Conservation (phyloP, 2,797 vertebrate species). For the Emydoidea blandingii region DNA sequence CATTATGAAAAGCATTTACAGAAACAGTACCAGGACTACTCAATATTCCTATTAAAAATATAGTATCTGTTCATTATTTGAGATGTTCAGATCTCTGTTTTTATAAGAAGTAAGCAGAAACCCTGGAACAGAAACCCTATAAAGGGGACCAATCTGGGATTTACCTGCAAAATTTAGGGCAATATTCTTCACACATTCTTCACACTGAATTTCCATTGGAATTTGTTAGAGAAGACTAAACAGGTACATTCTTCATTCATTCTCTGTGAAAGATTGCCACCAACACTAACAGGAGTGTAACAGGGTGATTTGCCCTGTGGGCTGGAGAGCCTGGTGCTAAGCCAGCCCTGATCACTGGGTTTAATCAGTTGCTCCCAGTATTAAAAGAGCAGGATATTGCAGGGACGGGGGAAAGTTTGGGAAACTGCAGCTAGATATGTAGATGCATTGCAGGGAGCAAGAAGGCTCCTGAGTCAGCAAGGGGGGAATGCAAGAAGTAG, state of each 20-base stretch:
- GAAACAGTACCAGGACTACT: not conserved
- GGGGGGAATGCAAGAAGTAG: not conserved
- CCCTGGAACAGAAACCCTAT: not conserved
- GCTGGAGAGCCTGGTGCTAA: not conserved
- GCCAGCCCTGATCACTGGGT: not conserved
- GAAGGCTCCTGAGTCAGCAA: not conserved
- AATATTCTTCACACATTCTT: not conserved
- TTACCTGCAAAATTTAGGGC: not conserved
- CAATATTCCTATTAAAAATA: not conserved
- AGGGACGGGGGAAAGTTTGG: not conserved
- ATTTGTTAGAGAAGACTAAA: not conserved
- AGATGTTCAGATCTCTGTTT: not conserved
- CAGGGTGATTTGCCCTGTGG: not conserved
- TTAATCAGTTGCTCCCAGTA: not conserved
- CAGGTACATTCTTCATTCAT: not conserved
- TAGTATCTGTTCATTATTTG: not conserved
- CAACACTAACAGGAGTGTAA: not conserved
- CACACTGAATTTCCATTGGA: not conserved
- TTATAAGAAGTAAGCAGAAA: not conserved
- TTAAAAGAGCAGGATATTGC: not conserved
- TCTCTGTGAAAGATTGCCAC: constrained; percentile 19
- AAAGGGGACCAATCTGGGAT: not conserved
- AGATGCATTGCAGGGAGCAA: not conserved
- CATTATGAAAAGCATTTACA: not conserved
- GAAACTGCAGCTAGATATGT: not conserved